Evolutionary conservation across 1,140 invertebrate genomes (phyloP).

Genomic region (Trichomalopsis sarcophagae): DNA sequence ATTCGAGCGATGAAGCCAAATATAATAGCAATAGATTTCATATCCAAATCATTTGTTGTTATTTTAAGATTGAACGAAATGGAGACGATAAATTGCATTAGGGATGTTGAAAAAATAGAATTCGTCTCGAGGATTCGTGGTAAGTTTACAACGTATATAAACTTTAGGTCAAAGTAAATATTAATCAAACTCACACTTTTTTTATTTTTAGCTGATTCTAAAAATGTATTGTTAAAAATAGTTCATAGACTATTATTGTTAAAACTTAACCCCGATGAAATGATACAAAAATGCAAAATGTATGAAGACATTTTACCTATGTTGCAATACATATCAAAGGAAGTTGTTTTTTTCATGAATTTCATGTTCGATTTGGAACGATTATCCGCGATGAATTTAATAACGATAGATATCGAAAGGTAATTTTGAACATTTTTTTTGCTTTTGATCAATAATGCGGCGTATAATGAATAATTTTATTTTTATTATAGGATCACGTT

Average conservation of each 20-base stretch:
- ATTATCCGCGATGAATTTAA: conserved; percentile 57
- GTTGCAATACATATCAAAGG: conserved; percentile 57
- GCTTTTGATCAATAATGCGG: not conserved
- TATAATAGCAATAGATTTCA: conserved; percentile 58
- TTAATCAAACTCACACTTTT: not conserved
- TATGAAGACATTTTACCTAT: conserved; percentile 58
- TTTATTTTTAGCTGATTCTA: conserved; percentile 52
- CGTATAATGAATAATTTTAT: conserved; percentile 24
- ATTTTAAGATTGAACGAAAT: conserved; percentile 46
- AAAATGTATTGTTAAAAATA: conserved; percentile 54
- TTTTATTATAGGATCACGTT: conserved; percentile 61
- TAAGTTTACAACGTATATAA: conserved; percentile 49
- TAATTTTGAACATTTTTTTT: conserved; percentile 50
- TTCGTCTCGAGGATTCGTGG: conserved; percentile 59
- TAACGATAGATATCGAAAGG: conserved; percentile 58
- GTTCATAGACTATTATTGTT: conserved; percentile 60
- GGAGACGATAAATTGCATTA: not conserved
- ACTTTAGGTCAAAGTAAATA: not conserved
- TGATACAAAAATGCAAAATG: conserved; percentile 51
- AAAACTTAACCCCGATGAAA: conserved; percentile 54
- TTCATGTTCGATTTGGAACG: conserved; percentile 62
- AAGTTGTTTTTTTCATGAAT: conserved; percentile 62
- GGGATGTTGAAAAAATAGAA: conserved; percentile 56
- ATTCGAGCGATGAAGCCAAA: conserved; percentile 54
- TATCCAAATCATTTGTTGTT: conserved; percentile 61